Conservation (phyloP, 2,113 vertebrate genomes). For the Hippocampus zosterae region DNA sequence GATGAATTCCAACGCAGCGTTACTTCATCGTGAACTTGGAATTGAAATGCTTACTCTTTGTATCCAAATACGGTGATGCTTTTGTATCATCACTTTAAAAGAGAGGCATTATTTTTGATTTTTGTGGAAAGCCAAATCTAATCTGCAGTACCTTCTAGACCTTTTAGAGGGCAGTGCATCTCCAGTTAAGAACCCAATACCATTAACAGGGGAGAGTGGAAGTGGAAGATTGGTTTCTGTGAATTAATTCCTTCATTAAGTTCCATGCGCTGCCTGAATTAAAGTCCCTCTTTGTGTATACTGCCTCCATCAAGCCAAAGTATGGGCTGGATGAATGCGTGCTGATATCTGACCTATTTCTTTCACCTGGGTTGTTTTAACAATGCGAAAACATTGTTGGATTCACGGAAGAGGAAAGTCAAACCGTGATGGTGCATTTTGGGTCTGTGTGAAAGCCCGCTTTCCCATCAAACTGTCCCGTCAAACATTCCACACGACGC, state of each 20-base stretch:
- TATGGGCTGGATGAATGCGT: constrained; percentile 46
- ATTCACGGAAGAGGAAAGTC: constrained; percentile 19
- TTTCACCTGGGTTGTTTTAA: constrained; percentile 25
- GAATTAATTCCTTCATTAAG: constrained; percentile 68
- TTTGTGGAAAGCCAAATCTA: background rate
- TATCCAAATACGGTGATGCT: background rate
- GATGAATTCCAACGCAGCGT: constrained; percentile 23
- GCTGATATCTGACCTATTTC: constrained; percentile 49
- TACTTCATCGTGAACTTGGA: constrained; percentile 15
- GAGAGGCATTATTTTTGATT: constrained; percentile 19
- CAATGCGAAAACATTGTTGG: constrained; percentile 32
- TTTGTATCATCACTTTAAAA: constrained; percentile 20
- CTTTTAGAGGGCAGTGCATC: constrained; percentile 68
- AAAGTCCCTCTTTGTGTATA: constrained; percentile 59
- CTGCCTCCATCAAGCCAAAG: constrained; percentile 59
- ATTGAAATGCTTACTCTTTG: background rate
- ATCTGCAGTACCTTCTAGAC: constrained; percentile 61
- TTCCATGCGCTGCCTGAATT: constrained; percentile 67
- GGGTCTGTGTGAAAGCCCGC: constrained; percentile 25
- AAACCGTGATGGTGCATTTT: constrained; percentile 12
- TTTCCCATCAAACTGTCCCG: constrained; percentile 26
- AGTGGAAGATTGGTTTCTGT: constrained; percentile 55
- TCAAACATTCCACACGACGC: constrained; percentile 24
- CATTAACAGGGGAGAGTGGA: background rate
- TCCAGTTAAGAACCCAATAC: constrained; percentile 39